phyloP scores from a whole-genome alignment of 2,888 invertebrate species.

The Hedychridium roseum region DNA sequence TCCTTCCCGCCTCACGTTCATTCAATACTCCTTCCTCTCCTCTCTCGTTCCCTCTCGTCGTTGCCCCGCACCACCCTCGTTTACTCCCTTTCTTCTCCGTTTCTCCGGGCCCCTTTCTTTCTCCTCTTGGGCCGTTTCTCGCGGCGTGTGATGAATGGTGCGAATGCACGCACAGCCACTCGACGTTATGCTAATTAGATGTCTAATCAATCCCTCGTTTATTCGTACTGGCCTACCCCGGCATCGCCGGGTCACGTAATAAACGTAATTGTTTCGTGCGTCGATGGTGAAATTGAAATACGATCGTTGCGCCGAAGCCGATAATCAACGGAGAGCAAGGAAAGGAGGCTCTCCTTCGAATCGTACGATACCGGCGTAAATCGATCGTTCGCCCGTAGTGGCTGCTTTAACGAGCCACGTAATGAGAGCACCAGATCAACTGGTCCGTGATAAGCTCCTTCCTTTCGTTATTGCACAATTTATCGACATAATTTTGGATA shows the following conservation, averaged over 20 bases:
- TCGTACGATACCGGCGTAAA: no score
- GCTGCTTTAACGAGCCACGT: no score
- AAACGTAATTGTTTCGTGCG: conserved; percentile 22
- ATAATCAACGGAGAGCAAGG: no score
- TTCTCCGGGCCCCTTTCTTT: background rate
- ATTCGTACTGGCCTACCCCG: conserved; percentile 17
- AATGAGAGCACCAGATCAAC: no score
- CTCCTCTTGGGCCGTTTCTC: conserved; percentile 10
- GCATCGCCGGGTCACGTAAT: background rate
- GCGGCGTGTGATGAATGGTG: conserved; percentile 46
- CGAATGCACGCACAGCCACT: conserved; percentile 39
- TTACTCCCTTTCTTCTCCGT: conserved; percentile 5
- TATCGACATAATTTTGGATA: no score
- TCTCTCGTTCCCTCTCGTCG: background rate
- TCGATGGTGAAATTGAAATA: conserved; percentile 13
- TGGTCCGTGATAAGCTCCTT: no score
- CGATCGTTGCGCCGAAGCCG: no score
- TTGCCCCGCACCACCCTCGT: background rate
- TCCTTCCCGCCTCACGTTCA: no score
- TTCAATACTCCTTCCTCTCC: no score
- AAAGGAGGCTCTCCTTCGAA: no score
- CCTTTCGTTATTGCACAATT: no score
- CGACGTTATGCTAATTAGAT: conserved; percentile 50
- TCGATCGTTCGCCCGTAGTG: no score
- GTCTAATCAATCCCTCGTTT: conserved; percentile 47